Evolutionary conservation across 2,113 vertebrate species (phyloP), one percentile per base, ranked within the genome.

Genomic region (Cisticola juncidis): DNA sequence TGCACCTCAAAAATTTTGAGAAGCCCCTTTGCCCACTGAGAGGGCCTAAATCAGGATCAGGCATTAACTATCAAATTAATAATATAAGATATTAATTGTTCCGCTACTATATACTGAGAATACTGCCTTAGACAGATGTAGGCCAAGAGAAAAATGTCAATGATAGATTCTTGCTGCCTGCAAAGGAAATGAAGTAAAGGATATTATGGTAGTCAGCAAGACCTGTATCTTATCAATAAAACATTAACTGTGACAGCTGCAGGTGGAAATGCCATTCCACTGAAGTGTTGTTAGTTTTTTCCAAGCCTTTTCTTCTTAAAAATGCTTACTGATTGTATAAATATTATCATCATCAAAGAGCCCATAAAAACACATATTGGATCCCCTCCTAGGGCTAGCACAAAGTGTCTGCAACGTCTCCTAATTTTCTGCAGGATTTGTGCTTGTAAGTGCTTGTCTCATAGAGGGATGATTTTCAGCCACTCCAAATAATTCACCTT

Each of bases 141-240:
- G 64, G 56, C 84, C 74, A 81, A 57, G 68, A 82, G 60, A 77
- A 80, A 82, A 85, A 62, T 11, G 23, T 54, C 80, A 88, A 53
- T 70, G 73, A 86, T 66, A 54, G 51, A 88, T 84, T 88, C 69
- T 77, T 83, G 58, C 77, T 92, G 64, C 69, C 56, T 92, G 71
- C 58, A 84, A 80, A 91, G 38, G 36, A 77, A 83, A 73, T 66
- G 36, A 86, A 86, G 54, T 54, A 66, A 88, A 86, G 47, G 62
- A 61, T 81, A 79, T 35, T 69, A 50, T 20, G 76, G 60, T 20
- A 94, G 53, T 66, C 73, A 92, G 71, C 29, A 93, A 92, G 73
- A 76, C 66, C 80, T 92, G 70, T 44, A 79, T 68, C 61, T 76
- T 91, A 83, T 80, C 86, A 90, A 72, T 85, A 92, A 74, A 94